These are phyloP conservation scores for Diorhabda elongata DNA, from an alignment of 1,140 invertebrate genomes.

Conservation along the genomic window DNA sequence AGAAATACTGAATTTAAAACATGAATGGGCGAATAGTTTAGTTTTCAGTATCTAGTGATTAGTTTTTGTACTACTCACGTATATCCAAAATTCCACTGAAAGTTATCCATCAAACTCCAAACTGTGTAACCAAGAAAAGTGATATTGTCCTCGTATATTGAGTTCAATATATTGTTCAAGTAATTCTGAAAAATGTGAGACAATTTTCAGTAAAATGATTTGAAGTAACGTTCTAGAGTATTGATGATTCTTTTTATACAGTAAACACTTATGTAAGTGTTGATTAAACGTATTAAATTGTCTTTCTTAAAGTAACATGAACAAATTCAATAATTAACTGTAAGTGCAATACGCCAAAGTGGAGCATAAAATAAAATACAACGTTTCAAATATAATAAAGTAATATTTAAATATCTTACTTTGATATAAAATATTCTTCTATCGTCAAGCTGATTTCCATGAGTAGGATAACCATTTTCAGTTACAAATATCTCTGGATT, in stretches of 20 bases:
- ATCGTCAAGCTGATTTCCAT: slow-evolving; percentile 39
- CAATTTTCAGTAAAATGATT: too few species aligned
- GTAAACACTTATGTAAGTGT: too few species aligned
- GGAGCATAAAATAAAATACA: too few species aligned
- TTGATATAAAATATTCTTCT: slow-evolving; percentile 19
- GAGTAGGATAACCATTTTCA: slow-evolving; percentile 62
- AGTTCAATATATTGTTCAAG: slow-evolving; percentile 17
- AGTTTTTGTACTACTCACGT: not conserved
- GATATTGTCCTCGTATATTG: slow-evolving; percentile 37
- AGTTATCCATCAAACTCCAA: slow-evolving; percentile 64
- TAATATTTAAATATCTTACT: not conserved
- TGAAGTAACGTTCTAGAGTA: too few species aligned
- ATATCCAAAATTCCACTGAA: slow-evolving; percentile 52
- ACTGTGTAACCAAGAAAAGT: slow-evolving; percentile 53
- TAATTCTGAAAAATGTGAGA: not conserved
- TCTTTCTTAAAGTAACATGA: too few species aligned
- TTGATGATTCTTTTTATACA: too few species aligned
- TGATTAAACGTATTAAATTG: too few species aligned
- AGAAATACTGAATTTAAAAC: not conserved
- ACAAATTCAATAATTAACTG: too few species aligned
- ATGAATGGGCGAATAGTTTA: not conserved
- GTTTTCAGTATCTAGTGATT: not conserved
- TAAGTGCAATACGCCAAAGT: too few species aligned
- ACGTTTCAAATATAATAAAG: too few species aligned
- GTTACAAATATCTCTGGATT: slow-evolving; percentile 60